These are phyloP conservation scores for Cyclopterus lumpus DNA, from an alignment of 2,797 vertebrate species.

Conservation along the genomic window DNA sequence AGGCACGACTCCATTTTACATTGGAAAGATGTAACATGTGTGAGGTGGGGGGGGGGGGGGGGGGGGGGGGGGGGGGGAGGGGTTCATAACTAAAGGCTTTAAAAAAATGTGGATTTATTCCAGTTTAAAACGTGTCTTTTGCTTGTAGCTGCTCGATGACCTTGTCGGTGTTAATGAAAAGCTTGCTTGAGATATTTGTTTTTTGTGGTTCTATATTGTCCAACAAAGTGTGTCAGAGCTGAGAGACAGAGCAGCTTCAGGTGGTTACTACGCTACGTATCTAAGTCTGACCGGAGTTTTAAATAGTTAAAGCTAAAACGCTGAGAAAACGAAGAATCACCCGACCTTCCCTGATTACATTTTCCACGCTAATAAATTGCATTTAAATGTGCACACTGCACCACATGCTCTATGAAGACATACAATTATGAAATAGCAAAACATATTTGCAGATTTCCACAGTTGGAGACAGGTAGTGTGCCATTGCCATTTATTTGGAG, in stretches of 20 bases:
- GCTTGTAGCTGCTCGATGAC: not conserved
- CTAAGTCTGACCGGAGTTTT: not conserved
- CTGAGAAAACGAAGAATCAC: slow-evolving; percentile 5
- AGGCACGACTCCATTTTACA: not conserved
- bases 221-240: not conserved
- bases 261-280: not conserved
- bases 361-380: slow-evolving; percentile 7
- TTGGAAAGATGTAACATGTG: slow-evolving; percentile 10
- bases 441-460: not conserved
- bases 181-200: not conserved
- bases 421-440: not conserved
- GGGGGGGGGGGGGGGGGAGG: too few species aligned
- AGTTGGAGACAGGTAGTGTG: not conserved
- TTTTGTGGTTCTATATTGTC: not conserved
- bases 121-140: not conserved
- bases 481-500: not conserved
- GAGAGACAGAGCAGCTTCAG: not conserved
- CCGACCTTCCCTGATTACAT: slow-evolving; percentile 26
- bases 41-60: too few species aligned
- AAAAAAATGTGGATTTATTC: not conserved
- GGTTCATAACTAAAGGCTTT: slow-evolving; percentile 5
- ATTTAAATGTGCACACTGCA: not conserved
- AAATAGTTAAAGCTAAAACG: not conserved
- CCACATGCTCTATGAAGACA: not conserved
- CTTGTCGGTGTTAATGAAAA: slow-evolving; percentile 6